Evolutionary conservation across 64 coral and sea anemone genomes (phyloP), one percentile per base, ranked within the genome.

Genomic region (Dendronephthya gigantea): DNA sequence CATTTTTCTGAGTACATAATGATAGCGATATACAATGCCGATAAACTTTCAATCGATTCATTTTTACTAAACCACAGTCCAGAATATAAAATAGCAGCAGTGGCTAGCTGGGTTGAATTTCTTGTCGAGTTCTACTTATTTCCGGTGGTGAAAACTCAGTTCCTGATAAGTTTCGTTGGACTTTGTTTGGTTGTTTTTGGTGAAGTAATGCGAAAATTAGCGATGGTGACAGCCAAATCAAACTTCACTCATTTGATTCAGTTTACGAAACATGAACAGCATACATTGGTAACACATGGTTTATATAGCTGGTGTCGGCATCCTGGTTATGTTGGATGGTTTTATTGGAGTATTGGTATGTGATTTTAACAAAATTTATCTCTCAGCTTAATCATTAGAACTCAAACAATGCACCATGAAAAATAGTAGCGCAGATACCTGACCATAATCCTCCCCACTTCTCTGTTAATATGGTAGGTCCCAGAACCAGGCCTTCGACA

Each of bases 21-120:
- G 92, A 91, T 88, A 28, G 89, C 95, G 16, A 83, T 86, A 0
- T 98, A 98, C 59, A 93, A 89, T 48, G 49, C 90, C 12, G 50
- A 86, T 59, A 98, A 90, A 48, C 68, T 98, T 13, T 91, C 89
- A 36, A 12, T 82, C 37, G 95, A 98, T 28, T 98, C 95, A 5
- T 98, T 98, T 83, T 83, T 98, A 9, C 84, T 98, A 25, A 98
- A 92, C 47, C 95, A 98, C 41, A 98, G 95, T 33, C 49, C 68
- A 1, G 95, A 98, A 13, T 98, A 98, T 76, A 85, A 89, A 86
- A 59, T 98, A 32, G 95, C 95, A 1, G 95, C 95, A 0, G 66
- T 98, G 1, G 95, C 90, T 35, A 98, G 95, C 52, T 98, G 95
- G 95, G n/a, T 90, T 39, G 95, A 98, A 59, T 98, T 98, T 88